Percentiles rank a stretch among this genome's conserved stretches.
phyloP scores from a whole-genome alignment of 2,888 invertebrate species.

The Rhagonycha fulva region DNA sequence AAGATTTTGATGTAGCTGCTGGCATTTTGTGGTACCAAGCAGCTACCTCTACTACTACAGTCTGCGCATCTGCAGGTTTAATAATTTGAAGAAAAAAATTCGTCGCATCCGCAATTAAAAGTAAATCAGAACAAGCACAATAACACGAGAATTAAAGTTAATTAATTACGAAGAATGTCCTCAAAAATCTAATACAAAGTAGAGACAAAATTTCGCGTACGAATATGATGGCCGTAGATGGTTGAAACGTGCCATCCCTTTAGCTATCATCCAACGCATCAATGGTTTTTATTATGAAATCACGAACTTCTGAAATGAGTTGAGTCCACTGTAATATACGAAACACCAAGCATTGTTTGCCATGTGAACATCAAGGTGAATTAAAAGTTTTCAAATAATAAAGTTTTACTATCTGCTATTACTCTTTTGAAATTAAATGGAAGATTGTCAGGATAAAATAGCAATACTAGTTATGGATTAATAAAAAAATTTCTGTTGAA shows the following conservation, averaged over 20 bases:
- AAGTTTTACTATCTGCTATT: not conserved
- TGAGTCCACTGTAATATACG: not conserved
- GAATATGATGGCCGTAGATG: constrained; percentile 26
- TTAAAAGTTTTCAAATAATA: not conserved
- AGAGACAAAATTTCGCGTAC: constrained; percentile 14
- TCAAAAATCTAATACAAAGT: not conserved
- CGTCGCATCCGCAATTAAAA: not conserved
- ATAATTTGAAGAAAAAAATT: not conserved
- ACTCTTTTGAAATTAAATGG: not conserved
- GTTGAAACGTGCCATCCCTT: constrained; percentile 33
- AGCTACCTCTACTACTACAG: not conserved
- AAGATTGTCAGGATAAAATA: not conserved
- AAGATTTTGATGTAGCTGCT: not conserved
- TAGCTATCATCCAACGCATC: constrained; percentile 38
- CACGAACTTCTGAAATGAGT: constrained; percentile 3
- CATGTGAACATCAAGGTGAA: constrained; percentile 1
- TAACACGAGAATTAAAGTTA: not conserved
- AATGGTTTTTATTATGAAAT: constrained; percentile 35
- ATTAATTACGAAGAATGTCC: not conserved
- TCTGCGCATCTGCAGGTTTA: not conserved
- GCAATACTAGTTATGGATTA: not conserved
- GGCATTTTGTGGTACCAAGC: not conserved
- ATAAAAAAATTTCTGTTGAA: not conserved
- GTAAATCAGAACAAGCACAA: not conserved
- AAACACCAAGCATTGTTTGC: constrained; percentile 2